Evolutionary conservation across 2,888 invertebrate genomes (phyloP).

Genomic region (Drosophila affinis): DNA sequence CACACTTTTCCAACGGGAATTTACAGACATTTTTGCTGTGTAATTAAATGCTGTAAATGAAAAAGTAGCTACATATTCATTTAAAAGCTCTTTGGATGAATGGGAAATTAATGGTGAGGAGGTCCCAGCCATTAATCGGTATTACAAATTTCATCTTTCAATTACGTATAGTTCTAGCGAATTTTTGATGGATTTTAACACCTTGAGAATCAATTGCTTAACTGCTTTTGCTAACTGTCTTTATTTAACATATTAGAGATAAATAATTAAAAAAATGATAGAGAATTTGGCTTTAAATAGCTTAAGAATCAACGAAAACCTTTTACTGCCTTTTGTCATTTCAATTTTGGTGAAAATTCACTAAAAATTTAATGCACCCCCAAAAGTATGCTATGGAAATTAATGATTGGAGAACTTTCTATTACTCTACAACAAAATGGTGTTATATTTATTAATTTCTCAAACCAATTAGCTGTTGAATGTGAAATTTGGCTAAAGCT

Average conservation of each 20-base stretch:
- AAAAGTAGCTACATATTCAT: background rate
- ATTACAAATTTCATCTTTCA: background rate
- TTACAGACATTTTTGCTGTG: background rate
- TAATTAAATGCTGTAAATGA: background rate
- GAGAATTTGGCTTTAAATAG: too few relatives aligned
- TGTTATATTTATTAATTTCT: background rate
- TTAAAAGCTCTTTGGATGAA: background rate
- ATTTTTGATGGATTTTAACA: background rate
- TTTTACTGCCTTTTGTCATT: background rate
- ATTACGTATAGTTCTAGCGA: background rate
- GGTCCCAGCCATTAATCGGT: too few relatives aligned
- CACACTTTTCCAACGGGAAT: too few relatives aligned
- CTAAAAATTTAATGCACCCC: background rate
- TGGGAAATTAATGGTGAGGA: background rate
- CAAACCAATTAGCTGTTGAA: background rate
- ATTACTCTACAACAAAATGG: background rate
- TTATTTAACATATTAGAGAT: too few relatives aligned
- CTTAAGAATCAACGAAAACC: background rate
- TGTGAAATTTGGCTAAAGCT: background rate
- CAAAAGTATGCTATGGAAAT: background rate
- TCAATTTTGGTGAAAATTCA: background rate
- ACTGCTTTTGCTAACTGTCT: too few relatives aligned
- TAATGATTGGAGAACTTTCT: background rate
- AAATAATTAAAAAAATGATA: too few relatives aligned
- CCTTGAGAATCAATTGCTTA: background rate